Conservation (phyloP, 2,888 invertebrate species). For the Parnassius smintheus region DNA sequence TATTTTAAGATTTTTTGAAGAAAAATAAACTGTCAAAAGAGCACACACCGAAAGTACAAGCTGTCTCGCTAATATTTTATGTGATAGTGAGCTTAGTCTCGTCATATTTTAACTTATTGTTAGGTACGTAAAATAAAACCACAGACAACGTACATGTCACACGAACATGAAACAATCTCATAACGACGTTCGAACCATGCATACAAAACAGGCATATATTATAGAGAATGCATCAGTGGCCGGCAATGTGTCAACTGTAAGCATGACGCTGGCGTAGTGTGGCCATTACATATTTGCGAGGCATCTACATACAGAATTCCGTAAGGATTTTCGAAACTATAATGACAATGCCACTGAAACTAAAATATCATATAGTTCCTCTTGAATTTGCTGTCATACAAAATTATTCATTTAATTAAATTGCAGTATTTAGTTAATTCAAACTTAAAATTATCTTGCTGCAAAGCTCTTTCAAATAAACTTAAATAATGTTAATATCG, state of each 20-base stretch:
- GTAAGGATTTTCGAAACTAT: not conserved
- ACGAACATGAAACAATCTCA: not conserved
- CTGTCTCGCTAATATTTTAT: too few relatives aligned
- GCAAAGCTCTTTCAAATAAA: too few relatives aligned
- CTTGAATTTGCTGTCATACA: not conserved
- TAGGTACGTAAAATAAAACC: not conserved
- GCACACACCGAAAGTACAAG: too few relatives aligned
- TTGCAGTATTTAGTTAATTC: too few relatives aligned
- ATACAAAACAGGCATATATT: not conserved
- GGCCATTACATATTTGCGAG: not conserved
- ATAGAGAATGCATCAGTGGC: not conserved
- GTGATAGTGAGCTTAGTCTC: too few relatives aligned
- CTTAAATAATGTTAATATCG: too few relatives aligned
- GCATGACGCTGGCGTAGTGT: not conserved
- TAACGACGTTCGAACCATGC: not conserved
- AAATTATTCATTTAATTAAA: not conserved
- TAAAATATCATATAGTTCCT: constrained; percentile 1
- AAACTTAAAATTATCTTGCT: too few relatives aligned
- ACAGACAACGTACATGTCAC: not conserved
- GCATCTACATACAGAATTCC: not conserved
- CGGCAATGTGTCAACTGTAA: not conserved
- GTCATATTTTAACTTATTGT: too few relatives aligned
- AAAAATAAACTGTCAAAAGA: too few relatives aligned
- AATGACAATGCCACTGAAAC: constrained; percentile 1
- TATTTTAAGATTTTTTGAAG: too few relatives aligned